Conservation (phyloP, 2,797 vertebrate species). For the Discoglossus pictus region DNA sequence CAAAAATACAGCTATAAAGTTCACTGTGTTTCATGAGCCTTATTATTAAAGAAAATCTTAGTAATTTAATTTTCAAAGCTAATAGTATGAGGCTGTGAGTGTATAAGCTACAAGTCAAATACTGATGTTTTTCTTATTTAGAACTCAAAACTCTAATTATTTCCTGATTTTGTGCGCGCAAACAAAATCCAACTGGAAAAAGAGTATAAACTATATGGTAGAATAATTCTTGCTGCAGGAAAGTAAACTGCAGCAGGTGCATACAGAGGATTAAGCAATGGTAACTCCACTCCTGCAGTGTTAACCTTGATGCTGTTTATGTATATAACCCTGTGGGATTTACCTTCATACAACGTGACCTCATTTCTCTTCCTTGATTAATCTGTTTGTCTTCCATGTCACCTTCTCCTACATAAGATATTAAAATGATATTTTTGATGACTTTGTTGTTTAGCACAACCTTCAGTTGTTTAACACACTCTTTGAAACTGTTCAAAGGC, state of each 20-base stretch:
- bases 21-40: too few relatives aligned
- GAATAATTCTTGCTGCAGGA: too few relatives aligned
- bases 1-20: too few relatives aligned
- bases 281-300: background rate
- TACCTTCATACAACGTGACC: constrained; percentile 5
- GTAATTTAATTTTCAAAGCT: too few relatives aligned
- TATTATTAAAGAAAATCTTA: too few relatives aligned
- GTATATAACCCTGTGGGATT: background rate
- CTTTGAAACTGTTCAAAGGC: constrained; percentile 20
- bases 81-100: too few relatives aligned
- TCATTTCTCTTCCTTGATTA: constrained; percentile 23
- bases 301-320: constrained; percentile 1
- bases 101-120: too few relatives aligned
- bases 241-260: background rate
- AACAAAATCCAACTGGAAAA: too few relatives aligned
- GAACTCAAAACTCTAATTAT: too few relatives aligned
- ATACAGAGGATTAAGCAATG: constrained; percentile 4
- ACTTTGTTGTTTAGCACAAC: background rate
- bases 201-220: too few relatives aligned
- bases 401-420: constrained; percentile 28
- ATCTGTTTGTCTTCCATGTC: constrained; percentile 16
- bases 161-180: too few relatives aligned
- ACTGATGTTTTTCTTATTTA: too few relatives aligned
- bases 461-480: constrained; percentile 7
- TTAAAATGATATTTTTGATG: constrained; percentile 28